These are phyloP conservation scores for Microhierax caerulescens DNA, from an alignment of 2,797 vertebrate species.

Conservation along the genomic window DNA sequence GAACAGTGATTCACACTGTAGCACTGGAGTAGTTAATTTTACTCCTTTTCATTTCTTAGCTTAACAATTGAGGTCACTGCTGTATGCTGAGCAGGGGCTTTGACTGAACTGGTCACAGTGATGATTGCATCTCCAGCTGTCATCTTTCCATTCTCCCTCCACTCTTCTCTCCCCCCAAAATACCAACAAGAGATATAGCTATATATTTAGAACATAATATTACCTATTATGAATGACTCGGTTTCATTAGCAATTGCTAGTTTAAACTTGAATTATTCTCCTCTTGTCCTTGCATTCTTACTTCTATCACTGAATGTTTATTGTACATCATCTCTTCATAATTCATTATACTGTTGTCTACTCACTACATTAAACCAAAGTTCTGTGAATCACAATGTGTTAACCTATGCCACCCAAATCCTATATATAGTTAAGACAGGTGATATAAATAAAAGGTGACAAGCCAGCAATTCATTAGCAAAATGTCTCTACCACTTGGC, in stretches of 20 bases:
- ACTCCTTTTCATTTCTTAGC: background rate
- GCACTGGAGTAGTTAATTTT: background rate
- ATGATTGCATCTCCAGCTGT: background rate
- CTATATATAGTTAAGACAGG: background rate
- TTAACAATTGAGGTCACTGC: background rate
- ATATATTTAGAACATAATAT: background rate
- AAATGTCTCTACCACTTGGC: background rate
- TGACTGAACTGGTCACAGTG: background rate
- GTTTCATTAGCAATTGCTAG: background rate
- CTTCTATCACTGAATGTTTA: background rate
- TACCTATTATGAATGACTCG: background rate
- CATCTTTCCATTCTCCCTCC: background rate
- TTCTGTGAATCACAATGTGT: background rate
- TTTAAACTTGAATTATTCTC: background rate
- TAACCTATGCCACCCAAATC: background rate
- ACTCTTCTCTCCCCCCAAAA: background rate
- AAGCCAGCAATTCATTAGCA: background rate
- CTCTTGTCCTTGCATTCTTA: background rate
- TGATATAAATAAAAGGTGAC: background rate
- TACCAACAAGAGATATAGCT: background rate
- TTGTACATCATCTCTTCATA: background rate
- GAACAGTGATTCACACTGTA: background rate
- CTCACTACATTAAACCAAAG: background rate
- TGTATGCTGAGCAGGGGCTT: background rate
- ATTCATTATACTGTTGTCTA: background rate